A percentile compares a stretch with the other conserved stretches of the same genome.
These are phyloP conservation scores for Zygothrica quintamaculata DNA, from an alignment of 2,888 invertebrate genomes.

Conservation along the genomic window DNA sequence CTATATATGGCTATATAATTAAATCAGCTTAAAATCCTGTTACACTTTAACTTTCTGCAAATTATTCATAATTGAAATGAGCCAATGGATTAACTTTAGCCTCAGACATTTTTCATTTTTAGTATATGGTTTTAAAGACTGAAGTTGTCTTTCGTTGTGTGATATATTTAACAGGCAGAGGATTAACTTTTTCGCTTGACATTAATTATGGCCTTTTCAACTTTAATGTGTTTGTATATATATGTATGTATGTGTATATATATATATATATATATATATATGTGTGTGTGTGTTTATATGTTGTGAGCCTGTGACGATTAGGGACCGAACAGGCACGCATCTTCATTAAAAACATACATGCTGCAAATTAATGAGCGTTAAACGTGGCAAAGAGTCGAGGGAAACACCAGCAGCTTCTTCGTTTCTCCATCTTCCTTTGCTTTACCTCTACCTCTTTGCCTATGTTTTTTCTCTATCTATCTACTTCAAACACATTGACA, in stretches of 20 bases:
- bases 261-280: constrained; percentile 8
- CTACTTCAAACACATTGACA: constrained; percentile 48
- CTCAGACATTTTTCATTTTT: background rate
- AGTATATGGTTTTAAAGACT: constrained; percentile 10
- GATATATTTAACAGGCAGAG: constrained; percentile 56
- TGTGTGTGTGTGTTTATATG: constrained; percentile 9
- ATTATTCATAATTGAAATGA: constrained; percentile 57
- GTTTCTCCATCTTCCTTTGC: background rate
- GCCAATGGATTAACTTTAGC: constrained; percentile 48
- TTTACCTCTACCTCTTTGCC: background rate
- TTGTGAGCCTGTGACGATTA: constrained; percentile 13
- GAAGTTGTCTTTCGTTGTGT: constrained; percentile 8
- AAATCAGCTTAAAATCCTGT: background rate
- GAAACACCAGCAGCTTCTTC: background rate
- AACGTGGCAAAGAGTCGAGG: constrained; percentile 54
- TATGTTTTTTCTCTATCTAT: background rate
- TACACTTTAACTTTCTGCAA: constrained; percentile 12
- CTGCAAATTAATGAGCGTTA: constrained; percentile 71
- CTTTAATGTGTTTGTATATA: constrained; percentile 3
- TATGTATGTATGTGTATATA: constrained; percentile 10
- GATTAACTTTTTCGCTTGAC: constrained; percentile 71
- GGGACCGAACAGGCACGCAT: constrained; percentile 44
- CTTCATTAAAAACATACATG: constrained; percentile 74
- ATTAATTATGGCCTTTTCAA: constrained; percentile 62
- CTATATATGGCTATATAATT: background rate